These are phyloP conservation scores for Enhydra lutris DNA, from an alignment of 2,113 vertebrate genomes.

Conservation along the genomic window DNA sequence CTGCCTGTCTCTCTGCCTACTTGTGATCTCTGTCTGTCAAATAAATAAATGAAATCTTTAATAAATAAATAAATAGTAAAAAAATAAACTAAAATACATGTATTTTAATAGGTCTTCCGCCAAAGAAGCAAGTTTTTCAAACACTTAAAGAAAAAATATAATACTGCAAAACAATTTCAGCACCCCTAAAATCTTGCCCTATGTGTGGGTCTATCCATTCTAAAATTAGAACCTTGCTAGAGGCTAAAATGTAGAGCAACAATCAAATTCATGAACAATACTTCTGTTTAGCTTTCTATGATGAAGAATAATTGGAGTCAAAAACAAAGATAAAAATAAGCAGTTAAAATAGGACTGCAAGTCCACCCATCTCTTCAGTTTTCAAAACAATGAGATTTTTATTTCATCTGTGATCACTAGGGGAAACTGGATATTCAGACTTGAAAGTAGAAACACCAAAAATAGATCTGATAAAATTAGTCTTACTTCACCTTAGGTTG, in stretches of 20 bases:
- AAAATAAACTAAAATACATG: neutral
- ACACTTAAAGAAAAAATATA: neutral
- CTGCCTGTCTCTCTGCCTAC: too few relatives aligned
- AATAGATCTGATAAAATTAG: neutral
- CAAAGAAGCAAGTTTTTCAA: neutral
- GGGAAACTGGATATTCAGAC: neutral
- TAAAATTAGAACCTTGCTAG: neutral
- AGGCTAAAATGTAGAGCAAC: neutral
- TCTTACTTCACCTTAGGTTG: neutral
- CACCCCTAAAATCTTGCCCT: neutral
- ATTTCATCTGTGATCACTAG: neutral
- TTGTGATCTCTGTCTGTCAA: too few relatives aligned
- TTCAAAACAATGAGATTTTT: neutral
- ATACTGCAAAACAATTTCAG: neutral
- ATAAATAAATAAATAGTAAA: too few relatives aligned
- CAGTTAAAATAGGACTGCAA: neutral
- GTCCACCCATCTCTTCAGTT: neutral
- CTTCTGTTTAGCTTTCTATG: neutral
- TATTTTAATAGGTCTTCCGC: neutral
- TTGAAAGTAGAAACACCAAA: neutral
- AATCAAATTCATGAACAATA: neutral
- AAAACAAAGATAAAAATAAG: constrained; percentile 16
- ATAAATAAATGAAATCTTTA: too few relatives aligned
- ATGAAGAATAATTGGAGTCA: neutral
- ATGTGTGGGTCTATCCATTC: neutral